Evolutionary conservation across 2,888 invertebrate species (phyloP), one percentile per base, ranked within the genome.

Genomic region (Polyommatus iphigenia): DNA sequence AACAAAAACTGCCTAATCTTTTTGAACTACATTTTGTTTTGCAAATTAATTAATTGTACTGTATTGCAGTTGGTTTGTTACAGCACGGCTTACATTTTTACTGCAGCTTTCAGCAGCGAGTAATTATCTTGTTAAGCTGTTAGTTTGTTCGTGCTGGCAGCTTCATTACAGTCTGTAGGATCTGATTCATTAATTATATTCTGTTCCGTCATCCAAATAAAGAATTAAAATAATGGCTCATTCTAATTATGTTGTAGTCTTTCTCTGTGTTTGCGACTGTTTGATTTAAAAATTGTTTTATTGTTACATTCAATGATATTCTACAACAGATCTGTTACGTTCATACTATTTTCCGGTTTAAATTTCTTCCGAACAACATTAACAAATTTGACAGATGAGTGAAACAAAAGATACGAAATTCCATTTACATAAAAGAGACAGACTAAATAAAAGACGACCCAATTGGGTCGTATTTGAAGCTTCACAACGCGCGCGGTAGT

Each of bases 101-200:
- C 67, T 67, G 20, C 29, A 67, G 29, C 67, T 67, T 20, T 67
- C 24, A 29, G 29, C 32, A 32, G 18, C 67, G 62, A 29, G 29
- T 67, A 67, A 67, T 67, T 67, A 67, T 67, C 15, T 67, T 67
- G 67, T 59, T 59, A 59, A 20, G 59, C 59, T 20, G 59, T 67
- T 67, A 32, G 67, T 67, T 67, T 67, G 67, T 15, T 67, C 67
- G 67, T 67, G 67, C 67, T 20, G 24, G 24, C 67, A 32, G 67
- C 67, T 67, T 32, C 67, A 15, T 67, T 67, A 59, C 59, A 67
- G 67, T 67, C 67, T 67, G 67, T 67, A 29, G 67, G 15, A 67
- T 67, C 67, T 32, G 67, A 67, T 67, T 67, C 67, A 67, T 67
- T 67, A 67, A 67, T 67, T 67, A 67, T 67, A 67, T 67, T 29